Conservation (phyloP, 2,113 vertebrate genomes). For the Centropus unirufus region DNA sequence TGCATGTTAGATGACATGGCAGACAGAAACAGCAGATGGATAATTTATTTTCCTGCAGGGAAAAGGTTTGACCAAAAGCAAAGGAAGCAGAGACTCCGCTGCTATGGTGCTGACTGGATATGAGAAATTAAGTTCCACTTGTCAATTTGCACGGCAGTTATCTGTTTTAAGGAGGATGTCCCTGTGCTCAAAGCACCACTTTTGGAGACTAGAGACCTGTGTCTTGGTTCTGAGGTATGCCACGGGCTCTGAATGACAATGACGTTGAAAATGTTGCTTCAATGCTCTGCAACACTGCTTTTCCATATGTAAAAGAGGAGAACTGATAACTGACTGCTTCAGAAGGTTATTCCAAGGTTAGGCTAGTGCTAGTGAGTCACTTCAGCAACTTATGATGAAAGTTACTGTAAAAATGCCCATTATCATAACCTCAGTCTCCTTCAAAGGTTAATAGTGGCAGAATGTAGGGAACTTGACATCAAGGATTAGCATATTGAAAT, state of each 20-base stretch:
- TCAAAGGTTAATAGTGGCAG: not conserved
- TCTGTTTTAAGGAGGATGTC: not conserved
- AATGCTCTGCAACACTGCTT: not conserved
- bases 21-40: slow-evolving; percentile 24
- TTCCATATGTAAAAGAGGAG: not conserved
- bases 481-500: not conserved
- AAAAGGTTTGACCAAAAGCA: slow-evolving; percentile 6
- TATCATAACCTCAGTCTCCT: slow-evolving; percentile 1
- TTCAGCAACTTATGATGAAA: not conserved
- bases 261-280: not conserved
- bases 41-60: slow-evolving; percentile 46
- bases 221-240: not conserved
- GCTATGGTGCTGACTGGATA: not conserved
- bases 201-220: not conserved
- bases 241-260: not conserved
- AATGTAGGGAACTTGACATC: not conserved
- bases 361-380: not conserved
- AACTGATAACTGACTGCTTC: not conserved
- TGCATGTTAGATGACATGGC: not conserved
- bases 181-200: not conserved
- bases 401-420: not conserved
- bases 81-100: not conserved
- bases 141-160: not conserved
- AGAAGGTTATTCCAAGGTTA: slow-evolving; percentile 19
- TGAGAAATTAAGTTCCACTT: not conserved